Conservation (phyloP, 2,113 vertebrate species). For the Pipra filicauda region DNA sequence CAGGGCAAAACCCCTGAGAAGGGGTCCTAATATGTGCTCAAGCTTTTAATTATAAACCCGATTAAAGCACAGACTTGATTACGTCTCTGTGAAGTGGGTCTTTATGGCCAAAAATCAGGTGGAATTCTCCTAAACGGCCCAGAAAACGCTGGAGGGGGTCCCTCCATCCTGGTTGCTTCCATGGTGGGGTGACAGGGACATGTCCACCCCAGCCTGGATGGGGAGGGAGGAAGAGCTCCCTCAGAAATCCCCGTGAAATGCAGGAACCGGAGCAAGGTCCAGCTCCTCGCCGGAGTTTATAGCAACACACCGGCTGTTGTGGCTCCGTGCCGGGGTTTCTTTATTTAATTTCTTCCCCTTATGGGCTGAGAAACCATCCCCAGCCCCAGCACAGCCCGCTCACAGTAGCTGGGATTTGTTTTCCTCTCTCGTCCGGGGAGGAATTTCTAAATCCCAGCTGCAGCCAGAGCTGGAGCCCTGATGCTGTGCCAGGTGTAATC, state of each 20-base stretch:
- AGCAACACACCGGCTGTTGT: background rate
- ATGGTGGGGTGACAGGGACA: background rate
- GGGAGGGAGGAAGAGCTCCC: background rate
- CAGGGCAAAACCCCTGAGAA: background rate
- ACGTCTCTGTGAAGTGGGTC: background rate
- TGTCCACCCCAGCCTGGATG: fast-evolving
- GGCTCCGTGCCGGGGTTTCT: background rate
- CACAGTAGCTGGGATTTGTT: background rate
- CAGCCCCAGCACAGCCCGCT: background rate
- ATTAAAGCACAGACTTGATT: background rate
- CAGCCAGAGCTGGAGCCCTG: background rate
- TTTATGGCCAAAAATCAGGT: background rate
- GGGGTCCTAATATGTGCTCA: fast-evolving
- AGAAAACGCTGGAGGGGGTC: fast-evolving
- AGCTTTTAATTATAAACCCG: background rate
- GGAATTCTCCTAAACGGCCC: background rate
- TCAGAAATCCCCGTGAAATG: background rate
- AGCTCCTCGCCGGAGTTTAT: background rate
- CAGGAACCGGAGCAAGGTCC: background rate
- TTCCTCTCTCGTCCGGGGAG: background rate
- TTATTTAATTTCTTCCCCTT: slow-evolving; percentile 54
- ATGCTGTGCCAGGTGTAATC: background rate
- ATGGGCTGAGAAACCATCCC: background rate
- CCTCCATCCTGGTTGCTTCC: fast-evolving
- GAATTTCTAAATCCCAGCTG: background rate